Conservation (phyloP, 2,113 vertebrate genomes). For the Periophthalmodon schlosseri region DNA sequence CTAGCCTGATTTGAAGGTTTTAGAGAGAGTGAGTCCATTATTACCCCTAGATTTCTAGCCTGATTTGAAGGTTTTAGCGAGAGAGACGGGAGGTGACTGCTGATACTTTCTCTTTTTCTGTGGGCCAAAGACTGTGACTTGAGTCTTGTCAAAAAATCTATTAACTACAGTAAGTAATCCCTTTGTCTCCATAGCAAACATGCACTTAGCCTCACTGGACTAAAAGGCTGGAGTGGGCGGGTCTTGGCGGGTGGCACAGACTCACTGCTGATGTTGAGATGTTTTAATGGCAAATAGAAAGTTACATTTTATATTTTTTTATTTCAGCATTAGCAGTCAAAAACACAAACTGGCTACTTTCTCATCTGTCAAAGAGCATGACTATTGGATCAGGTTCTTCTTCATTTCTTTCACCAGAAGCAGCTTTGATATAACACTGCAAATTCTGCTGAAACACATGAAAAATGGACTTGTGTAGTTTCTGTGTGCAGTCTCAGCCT, state of each 20-base stretch:
- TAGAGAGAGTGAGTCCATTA: no score
- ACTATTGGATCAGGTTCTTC: not conserved
- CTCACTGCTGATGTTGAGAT: not conserved
- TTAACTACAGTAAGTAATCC: no score
- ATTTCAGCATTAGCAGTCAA: not conserved
- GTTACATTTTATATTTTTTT: not conserved
- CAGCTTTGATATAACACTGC: not conserved
- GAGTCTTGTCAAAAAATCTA: no score
- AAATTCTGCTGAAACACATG: not conserved
- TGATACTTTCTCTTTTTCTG: no score
- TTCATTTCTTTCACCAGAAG: not conserved
- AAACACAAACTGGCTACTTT: not conserved
- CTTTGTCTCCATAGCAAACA: constrained; percentile 10
- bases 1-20: no score
- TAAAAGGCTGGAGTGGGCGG: not conserved
- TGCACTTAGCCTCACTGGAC: not conserved
- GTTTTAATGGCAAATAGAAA: not conserved
- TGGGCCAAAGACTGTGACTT: no score
- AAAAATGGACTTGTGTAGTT: not conserved
- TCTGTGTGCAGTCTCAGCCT: not conserved
- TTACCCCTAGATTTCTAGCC: no score
- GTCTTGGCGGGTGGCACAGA: not conserved
- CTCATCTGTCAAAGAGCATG: not conserved
- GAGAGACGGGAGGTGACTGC: no score
- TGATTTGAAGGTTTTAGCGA: no score